Base-by-base conservation (phyloP, 2,888 invertebrate species). In the Erpobdella octoculata region DNA sequence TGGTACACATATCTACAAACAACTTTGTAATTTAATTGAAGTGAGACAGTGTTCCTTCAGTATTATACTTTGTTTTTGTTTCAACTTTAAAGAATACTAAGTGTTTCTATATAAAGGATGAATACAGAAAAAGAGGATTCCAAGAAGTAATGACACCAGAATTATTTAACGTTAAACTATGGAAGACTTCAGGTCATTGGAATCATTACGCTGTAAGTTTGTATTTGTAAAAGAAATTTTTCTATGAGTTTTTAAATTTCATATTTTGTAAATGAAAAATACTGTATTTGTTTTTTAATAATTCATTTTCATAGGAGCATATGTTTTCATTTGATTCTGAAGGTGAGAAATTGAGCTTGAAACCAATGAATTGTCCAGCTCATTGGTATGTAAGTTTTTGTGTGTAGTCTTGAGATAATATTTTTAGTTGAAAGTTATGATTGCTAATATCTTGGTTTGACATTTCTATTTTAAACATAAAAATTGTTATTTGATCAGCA, bases 311-410 rank as follows among this genome's bases (percentile, higher is more conserved):
- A 18, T 35, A 87, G 86, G 92, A 96, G 28, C 94, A 95, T 80
- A 95, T 96, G 93, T 96, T 96, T 84, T 88, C 90, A 0, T 94
- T 96, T 83, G 94, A 96, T 77, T 88, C 91, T 0, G 96, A 97
- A 83, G 96, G 97, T 82, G 96, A 98, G 81, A 91, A 88, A 6
- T 98, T 90, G 83, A 97, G 94, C 0, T 85, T 99, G 74, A 99
- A 98, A 81, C 98, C 98, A 0, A 98, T 98, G 98, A 98, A 98
- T 83, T 98, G 98, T 80, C 98, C 98, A 0, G 97, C 97, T 0
- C 96, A 97, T 83, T 97, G 96, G 90, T 90, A 80, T 85, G 86
- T 82, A n/a, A n/a, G n/a, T n/a, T n/a, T n/a, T n/a, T n/a, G n/a
- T n/a, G n/a, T n/a, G n/a, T n/a, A n/a, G n/a, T n/a, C n/a, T n/a